Conservation (phyloP, 2,797 vertebrate genomes). For the Alcedo quadribrachys region DNA sequence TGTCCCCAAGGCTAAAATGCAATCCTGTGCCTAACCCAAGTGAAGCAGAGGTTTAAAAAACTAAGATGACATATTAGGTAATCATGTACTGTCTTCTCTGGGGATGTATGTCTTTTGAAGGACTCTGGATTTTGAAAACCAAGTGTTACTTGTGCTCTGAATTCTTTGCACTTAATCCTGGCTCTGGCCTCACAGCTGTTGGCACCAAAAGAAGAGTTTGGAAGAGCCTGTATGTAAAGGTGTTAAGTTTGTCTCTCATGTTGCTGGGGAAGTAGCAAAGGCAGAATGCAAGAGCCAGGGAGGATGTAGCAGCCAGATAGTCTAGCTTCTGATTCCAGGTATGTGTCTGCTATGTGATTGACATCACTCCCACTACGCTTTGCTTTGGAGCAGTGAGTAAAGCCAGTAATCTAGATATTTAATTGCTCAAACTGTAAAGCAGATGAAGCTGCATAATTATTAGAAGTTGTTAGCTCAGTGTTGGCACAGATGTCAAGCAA, state of each 20-base stretch:
- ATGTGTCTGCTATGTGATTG: not conserved
- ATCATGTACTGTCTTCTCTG: not conserved
- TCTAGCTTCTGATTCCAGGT: not conserved
- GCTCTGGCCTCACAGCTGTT: not conserved
- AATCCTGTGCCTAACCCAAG: not conserved
- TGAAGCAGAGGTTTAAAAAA: not conserved
- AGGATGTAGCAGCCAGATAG: not conserved
- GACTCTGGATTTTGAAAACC: not conserved
- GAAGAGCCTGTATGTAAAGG: not conserved
- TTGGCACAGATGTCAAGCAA: not conserved
- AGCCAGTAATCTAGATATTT: not conserved
- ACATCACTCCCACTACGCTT: not conserved
- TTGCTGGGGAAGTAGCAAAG: not conserved
- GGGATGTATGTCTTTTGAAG: not conserved
- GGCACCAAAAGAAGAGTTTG: not conserved
- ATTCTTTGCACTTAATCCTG: not conserved
- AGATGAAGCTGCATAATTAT: slow-evolving; percentile 33
- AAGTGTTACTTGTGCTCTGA: not conserved
- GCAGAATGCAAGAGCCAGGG: not conserved
- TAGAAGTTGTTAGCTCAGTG: not conserved
- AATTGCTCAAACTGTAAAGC: slow-evolving; percentile 20
- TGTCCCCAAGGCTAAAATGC: not conserved
- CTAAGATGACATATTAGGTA: not conserved
- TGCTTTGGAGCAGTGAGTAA: not conserved
- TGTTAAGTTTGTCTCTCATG: accelerated